Evolutionary conservation across 2,113 vertebrate species (phyloP).

Genomic region (Chloroceryle aenea): DNA sequence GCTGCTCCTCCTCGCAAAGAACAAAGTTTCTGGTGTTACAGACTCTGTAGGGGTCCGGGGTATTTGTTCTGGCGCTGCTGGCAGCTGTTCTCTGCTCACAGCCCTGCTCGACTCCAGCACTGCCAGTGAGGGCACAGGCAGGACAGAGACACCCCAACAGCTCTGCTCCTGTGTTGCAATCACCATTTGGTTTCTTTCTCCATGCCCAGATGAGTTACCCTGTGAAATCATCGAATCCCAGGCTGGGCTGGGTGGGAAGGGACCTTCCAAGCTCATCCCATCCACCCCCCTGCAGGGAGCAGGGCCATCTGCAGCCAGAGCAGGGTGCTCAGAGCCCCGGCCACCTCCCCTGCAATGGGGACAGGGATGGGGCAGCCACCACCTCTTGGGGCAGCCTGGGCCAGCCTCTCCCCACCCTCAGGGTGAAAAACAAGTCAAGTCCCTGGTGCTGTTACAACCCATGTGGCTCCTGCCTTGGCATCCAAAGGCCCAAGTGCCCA

Average conservation of each 20-base stretch:
- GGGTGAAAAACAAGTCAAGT: background rate
- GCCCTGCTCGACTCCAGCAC: background rate
- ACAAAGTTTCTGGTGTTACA: rapidly evolving
- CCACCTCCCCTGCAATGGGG: background rate
- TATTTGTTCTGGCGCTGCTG: background rate
- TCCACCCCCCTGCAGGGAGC: background rate
- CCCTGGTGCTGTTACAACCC: background rate
- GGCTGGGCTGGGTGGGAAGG: background rate
- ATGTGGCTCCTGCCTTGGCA: background rate
- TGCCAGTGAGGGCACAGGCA: background rate
- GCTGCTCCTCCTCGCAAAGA: background rate
- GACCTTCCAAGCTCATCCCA: background rate
- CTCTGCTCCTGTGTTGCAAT: background rate
- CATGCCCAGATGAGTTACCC: background rate
- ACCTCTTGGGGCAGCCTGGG: background rate
- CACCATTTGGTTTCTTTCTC: background rate
- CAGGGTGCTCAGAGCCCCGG: background rate
- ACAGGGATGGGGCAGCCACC: background rate
- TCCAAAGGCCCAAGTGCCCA: background rate
- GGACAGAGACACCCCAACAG: background rate
- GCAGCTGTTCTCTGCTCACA: background rate
- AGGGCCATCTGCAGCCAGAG: background rate
- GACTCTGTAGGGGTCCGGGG: background rate
- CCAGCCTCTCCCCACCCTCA: background rate
- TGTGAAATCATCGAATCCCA: background rate